phyloP scores from a whole-genome alignment of 2,888 invertebrate genomes.

The Mystacides longicornis region DNA sequence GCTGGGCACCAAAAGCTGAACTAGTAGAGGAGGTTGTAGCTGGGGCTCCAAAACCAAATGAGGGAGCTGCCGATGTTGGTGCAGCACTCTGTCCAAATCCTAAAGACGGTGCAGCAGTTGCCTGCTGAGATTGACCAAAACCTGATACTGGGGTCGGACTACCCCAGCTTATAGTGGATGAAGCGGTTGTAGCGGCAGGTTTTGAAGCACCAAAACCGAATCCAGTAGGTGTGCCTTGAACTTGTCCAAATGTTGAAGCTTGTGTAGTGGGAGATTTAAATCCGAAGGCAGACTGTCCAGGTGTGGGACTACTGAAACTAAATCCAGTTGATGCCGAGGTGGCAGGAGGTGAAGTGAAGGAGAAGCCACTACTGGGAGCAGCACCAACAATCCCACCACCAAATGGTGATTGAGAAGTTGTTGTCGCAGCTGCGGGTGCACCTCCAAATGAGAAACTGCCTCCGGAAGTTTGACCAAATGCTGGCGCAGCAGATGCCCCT shows the following conservation, averaged over 20 bases:
- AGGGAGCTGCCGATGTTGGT: background rate
- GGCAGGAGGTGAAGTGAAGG: background rate
- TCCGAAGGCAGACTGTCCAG: constrained; percentile 6
- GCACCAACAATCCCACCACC: constrained; percentile 5
- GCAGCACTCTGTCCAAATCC: constrained; percentile 11
- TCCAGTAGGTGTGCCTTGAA: background rate
- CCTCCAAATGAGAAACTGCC: constrained; percentile 17
- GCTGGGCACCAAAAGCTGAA: background rate
- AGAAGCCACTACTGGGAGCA: constrained; percentile 9
- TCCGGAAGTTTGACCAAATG: background rate
- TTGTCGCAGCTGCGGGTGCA: background rate
- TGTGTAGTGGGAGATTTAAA: constrained; percentile 13
- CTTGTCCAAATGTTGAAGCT: constrained; percentile 5
- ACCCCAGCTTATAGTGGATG: constrained; percentile 7
- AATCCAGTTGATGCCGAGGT: constrained; percentile 8
- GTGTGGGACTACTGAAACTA: constrained; percentile 2
- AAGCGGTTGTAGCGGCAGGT: background rate
- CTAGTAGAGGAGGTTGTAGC: background rate
- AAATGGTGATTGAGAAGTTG: background rate
- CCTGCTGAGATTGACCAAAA: constrained; percentile 9
- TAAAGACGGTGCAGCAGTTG: background rate
- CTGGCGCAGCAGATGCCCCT: background rate
- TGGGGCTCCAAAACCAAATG: background rate
- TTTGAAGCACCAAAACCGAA: constrained; percentile 2
- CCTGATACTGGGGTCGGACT: background rate